These are phyloP conservation scores for Rhyzopertha dominica DNA, from an alignment of 1,140 invertebrate genomes.

Conservation along the genomic window DNA sequence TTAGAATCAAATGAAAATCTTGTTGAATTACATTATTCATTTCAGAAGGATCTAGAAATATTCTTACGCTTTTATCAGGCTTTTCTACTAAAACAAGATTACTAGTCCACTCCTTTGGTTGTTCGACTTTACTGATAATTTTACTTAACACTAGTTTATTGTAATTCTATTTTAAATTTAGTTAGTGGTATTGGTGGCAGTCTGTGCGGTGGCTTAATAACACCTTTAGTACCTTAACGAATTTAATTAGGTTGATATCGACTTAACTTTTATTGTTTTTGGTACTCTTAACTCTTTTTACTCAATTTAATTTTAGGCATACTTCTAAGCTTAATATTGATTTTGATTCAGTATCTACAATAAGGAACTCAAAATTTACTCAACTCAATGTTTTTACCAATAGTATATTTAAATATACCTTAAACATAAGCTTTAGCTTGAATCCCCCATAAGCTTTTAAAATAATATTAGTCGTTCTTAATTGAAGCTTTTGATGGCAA, in stretches of 20 bases:
- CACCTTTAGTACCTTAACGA: conserved; percentile 4
- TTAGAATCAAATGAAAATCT: conserved; percentile 21
- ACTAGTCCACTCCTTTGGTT: conserved; percentile 20
- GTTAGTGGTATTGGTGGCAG: background rate
- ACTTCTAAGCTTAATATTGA: conserved; percentile 1
- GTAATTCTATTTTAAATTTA: conserved; percentile 12
- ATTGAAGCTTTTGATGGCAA: conserved; percentile 1
- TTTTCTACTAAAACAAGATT: conserved; percentile 23
- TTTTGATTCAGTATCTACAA: conserved; percentile 6
- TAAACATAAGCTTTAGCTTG: conserved; percentile 2
- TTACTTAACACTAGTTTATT: conserved; percentile 3
- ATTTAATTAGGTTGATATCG: conserved; percentile 3
- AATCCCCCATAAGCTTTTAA: conserved; percentile 12
- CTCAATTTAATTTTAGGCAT: conserved; percentile 3
- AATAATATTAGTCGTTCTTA: conserved; percentile 7
- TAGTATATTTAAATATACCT: conserved; percentile 4
- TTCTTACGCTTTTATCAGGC: conserved; percentile 13
- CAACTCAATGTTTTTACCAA: background rate
- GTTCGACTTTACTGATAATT: conserved; percentile 24
- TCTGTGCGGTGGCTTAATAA: conserved; percentile 1
- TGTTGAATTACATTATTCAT: conserved; percentile 22
- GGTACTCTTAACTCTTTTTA: background rate
- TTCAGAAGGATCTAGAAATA: conserved; percentile 25
- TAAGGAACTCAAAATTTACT: conserved; percentile 3
- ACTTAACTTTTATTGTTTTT: too few species aligned